Evolutionary conservation across 2,888 invertebrate species (phyloP).

Genomic region (Peribatodes rhomboidaria): DNA sequence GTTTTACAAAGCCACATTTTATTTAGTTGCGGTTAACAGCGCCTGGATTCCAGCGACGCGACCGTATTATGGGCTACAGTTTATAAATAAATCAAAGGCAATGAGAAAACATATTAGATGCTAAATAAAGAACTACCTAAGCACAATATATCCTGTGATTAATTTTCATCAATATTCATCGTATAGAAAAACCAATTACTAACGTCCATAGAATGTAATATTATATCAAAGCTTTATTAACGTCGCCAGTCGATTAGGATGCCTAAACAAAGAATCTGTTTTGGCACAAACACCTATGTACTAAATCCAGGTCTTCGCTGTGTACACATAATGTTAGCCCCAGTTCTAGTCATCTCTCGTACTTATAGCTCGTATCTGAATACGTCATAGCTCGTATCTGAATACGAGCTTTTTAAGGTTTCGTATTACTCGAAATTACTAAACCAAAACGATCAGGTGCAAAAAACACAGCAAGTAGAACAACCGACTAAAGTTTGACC

Average conservation of each 20-base stretch:
- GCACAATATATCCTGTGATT: slow-evolving; percentile 2
- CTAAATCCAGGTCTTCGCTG: background rate
- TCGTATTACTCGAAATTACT: no score
- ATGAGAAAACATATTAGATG: slow-evolving; percentile 1
- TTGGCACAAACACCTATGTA: slow-evolving; percentile 12
- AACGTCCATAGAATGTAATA: slow-evolving; percentile 11
- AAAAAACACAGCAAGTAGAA: no score
- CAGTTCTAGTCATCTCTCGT: no score
- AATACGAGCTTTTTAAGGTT: no score
- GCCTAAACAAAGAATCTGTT: slow-evolving; percentile 10
- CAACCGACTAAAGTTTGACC: no score
- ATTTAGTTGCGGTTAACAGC: no score
- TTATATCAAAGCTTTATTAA: slow-evolving; percentile 9
- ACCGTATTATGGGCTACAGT: no score
- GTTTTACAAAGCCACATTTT: no score
- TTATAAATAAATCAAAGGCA: background rate
- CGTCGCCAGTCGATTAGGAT: slow-evolving; percentile 8
- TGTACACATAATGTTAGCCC: background rate
- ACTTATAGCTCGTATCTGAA: no score
- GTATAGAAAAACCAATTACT: slow-evolving; percentile 13
- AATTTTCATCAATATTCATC: slow-evolving; percentile 20
- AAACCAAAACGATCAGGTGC: no score
- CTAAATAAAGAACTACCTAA: background rate
- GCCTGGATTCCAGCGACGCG: no score
- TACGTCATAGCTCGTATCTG: no score